Base-by-base conservation (phyloP, 2,888 invertebrate genomes). In the Hoplodrina ambigua region DNA sequence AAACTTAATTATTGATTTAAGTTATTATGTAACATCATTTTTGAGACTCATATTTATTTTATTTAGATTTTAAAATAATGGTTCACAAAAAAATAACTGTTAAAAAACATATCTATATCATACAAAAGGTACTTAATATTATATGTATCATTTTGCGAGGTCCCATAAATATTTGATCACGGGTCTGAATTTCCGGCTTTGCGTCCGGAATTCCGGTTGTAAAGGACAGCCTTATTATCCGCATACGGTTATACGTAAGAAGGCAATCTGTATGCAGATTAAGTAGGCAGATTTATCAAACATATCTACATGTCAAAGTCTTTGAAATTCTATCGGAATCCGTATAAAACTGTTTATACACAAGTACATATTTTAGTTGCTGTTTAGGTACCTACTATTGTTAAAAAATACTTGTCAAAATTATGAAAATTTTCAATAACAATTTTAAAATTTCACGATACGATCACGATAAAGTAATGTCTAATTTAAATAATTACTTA, bases 291-390 rank as follows among this genome's bases (percentile, higher is more conserved):
- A 41, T 15, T 37, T 58, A 41, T 63, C 25, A 56, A 56, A 56
- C 13, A 59, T 71, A 37, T 37, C 53, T 33, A 11, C 62, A 61
- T 70, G 11, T 17, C 20, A 71, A 72, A 72, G 13, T 55, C 30
- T 55, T 59, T 57, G 7, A 37, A 59, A n/a, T 8, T 19, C n/a
- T 19, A n/a, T 8, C 49, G 19, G n/a, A 50, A 50, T n/a, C 8
- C 8, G 50, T 10, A 10, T 19, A 19, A 50, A 50, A 19, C 46
- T 11, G 13, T 41, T 11, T 41, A 11, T 41, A 41, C 11, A 41
- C 11, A 2, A 13, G 13, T 33, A 33, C 33, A 5, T 41, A 41
- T 41, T 1, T 41, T 41, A 13, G 11, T 41, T 41, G 13, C 13
- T 41, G 13, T 13, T 11, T 41, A n/a, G n/a, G n/a, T n/a, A n/a